A percentile compares a stretch with the other conserved stretches of the same genome.
phyloP scores from a whole-genome alignment of 2,888 invertebrate genomes.

The Elegia similella region DNA sequence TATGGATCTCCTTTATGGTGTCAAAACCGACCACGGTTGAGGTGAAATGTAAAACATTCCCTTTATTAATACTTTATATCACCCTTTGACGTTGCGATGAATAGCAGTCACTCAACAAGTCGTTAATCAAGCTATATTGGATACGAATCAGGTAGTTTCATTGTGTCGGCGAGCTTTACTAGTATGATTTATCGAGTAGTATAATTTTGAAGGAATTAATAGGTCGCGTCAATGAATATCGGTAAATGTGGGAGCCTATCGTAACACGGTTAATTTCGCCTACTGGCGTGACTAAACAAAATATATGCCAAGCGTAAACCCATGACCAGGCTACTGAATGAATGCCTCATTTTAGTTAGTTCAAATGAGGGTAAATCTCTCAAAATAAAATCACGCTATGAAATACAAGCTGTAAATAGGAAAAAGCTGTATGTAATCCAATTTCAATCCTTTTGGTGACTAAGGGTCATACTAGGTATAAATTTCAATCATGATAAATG shows the following conservation, averaged over 20 bases:
- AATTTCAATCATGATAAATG: too few species aligned
- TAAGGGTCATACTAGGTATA: too few species aligned
- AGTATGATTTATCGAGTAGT: conserved; percentile 65
- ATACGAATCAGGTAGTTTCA: conserved; percentile 75
- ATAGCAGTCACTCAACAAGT: conserved; percentile 79
- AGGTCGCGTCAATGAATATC: conserved; percentile 15
- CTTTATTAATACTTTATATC: conserved; percentile 77
- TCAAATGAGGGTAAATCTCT: too few species aligned
- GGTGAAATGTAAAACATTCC: conserved; percentile 62
- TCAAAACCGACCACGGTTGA: conserved; percentile 45
- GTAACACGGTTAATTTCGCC: conserved; percentile 14
- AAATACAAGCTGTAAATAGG: too few species aligned
- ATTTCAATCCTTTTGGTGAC: too few species aligned
- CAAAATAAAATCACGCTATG: too few species aligned
- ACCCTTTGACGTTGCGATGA: conserved; percentile 72
- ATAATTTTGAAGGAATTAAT: conserved; percentile 52
- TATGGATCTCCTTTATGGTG: conserved; percentile 29
- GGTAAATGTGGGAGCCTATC: conserved; percentile 3
- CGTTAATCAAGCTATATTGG: conserved; percentile 79
- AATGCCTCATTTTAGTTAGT: too few species aligned
- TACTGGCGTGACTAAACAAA: conserved; percentile 12
- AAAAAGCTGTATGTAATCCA: too few species aligned
- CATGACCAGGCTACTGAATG: too few species aligned
- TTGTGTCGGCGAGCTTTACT: conserved; percentile 71
- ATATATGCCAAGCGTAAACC: conserved; percentile 1